These are phyloP conservation scores for Villa cingulata DNA, from an alignment of 2,888 invertebrate genomes.

Conservation along the genomic window DNA sequence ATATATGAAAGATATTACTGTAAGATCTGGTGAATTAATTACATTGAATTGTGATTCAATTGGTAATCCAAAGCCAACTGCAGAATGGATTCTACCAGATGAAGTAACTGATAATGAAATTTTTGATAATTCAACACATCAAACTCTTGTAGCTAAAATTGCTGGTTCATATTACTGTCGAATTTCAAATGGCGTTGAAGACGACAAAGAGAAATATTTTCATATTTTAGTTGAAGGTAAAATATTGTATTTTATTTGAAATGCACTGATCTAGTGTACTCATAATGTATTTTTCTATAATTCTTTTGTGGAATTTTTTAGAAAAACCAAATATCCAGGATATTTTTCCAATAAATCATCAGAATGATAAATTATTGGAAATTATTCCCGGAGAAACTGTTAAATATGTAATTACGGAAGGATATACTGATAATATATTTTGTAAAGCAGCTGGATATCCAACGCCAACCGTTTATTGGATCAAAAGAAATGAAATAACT, in stretches of 20 bases:
- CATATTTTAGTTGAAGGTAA: neutral
- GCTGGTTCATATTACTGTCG: constrained; percentile 21
- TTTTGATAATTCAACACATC: constrained; percentile 7
- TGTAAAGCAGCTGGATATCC: constrained; percentile 36
- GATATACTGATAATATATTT: constrained; percentile 21
- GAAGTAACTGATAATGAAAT: neutral
- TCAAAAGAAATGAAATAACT: constrained; percentile 31
- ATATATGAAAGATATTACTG: neutral
- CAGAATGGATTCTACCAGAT: constrained; percentile 4
- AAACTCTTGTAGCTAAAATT: constrained; percentile 13
- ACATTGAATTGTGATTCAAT: constrained; percentile 6
- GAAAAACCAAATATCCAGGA: constrained; percentile 2
- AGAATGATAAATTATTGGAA: too few relatives aligned
- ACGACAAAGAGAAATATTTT: neutral
- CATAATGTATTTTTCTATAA: too few relatives aligned
- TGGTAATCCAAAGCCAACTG: constrained; percentile 9
- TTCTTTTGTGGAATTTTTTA: neutral
- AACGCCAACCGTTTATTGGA: constrained; percentile 37
- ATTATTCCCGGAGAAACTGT: too few relatives aligned
- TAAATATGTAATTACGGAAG: neutral
- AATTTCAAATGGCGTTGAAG: constrained; percentile 15
- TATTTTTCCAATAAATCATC: neutral
- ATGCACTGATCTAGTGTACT: too few relatives aligned
- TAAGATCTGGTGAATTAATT: constrained; percentile 1
- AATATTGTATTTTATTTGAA: neutral